Base-by-base conservation (phyloP, 2,888 invertebrate genomes). In the Dryadula phaetusa region DNA sequence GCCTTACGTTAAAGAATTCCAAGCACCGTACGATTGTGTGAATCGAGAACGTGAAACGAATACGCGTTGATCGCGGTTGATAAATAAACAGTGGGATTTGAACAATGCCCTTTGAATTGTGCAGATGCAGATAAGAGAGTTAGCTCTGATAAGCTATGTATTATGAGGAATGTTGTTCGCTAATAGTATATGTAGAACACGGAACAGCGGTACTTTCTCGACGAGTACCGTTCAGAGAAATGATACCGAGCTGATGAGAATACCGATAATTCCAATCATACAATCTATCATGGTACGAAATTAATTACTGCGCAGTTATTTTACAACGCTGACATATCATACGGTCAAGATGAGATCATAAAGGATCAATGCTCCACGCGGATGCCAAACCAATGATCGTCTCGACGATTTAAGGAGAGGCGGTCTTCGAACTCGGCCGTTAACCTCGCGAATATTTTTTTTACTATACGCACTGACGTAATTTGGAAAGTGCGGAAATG, bases 401-500 rank as follows among this genome's bases (percentile, higher is more conserved):
- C 82, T 82, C 82, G 79, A 44, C 61, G 64, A 79, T 77, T 76
- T 78, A 82, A 80, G 67, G 82, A 80, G 82, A 75, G 76, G 79
- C 80, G 81, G 77, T 77, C 79, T 81, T 77, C 79, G 78, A 74
- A 78, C 73, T 70, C 81, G 90, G 88, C 77, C 91, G 81, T 87
- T 89, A 80, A 91, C 85, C 91, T 82, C 83, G 80, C 82, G 75
- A 80, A 74, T 73, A 77, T 67, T 80, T 85, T n/a, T 47, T 84
- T 82, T 82, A 86, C 79, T 79, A 82, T 79, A 80, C 77, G 74
- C 81, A 80, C 80, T 92, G 88, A 92, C 84, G 90, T 86, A 91
- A 92, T 79, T 83, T 89, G 84, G 91, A 91, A 91, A 91, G 92
- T 88, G 83, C 89, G 90, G 91, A 92, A 90, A 91, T 82, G 75